Base-by-base conservation (phyloP, 2,888 invertebrate genomes). In the Dichetophora obliterata region DNA sequence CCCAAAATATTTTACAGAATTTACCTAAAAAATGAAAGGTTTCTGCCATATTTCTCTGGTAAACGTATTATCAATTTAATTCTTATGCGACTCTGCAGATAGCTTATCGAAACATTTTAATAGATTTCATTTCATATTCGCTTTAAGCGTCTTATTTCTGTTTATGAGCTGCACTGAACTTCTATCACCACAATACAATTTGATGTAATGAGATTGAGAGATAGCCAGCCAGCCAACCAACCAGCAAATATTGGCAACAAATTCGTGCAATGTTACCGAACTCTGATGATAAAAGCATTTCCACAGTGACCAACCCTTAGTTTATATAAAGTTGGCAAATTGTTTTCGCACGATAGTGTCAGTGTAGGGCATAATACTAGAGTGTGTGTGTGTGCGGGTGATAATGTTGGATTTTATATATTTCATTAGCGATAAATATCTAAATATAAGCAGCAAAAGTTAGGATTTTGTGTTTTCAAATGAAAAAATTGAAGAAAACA, bases 311-410 rank as follows among this genome's bases (percentile, higher is more conserved):
- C 70, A 54, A 54, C 19, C 54, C 31, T 11, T 19, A 14, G 22
- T 70, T 22, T 31, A 16, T 70, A 48, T 43, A 48, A 19, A 14
- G 43, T 57, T 59, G 37, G 71, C 37, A 71, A 57, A 72, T 72
- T 59, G 71, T 59, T 72, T 70, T 57, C 27, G 16, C 22, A 19
- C 6, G 31, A 48, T 27, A 22, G 66, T 52, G 22, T 5, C 70
- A 27, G 9, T 27, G 48, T 22, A 34, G 5, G 27, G 22, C 48
- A 24, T 50, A 14, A 24, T 11, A 19, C n/a, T 11, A 24, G 59
- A 31, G 31, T 61, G 61, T 24, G 16, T 3, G 61, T 14, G 1
- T 24, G 61, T 5, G 31, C 2, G 61, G 5, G 61, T 27, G 5
- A 8, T 22, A 57, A 19, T 70, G 69, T 27, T 22, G 19, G 31